Evolutionary conservation across 2,888 invertebrate species (phyloP), one percentile per base, ranked within the genome.

Genomic region (Cheilosia variabilis): DNA sequence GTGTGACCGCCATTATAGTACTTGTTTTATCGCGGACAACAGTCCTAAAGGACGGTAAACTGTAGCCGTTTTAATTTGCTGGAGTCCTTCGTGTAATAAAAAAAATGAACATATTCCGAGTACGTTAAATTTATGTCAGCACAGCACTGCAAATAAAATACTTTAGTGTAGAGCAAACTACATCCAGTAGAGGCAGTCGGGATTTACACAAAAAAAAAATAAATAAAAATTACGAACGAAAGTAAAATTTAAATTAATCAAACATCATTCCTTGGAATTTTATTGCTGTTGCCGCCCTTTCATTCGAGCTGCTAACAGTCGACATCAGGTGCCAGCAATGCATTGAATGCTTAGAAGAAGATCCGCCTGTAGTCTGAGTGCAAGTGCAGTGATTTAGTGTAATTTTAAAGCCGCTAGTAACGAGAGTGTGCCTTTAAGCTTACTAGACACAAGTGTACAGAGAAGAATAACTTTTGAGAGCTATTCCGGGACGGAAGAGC

Each of bases 181-280:
- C 27, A 37, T 27, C 43, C 4, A 31, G 43, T 45, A 27, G 13
- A 57, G 43, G 43, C 43, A 62, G 24, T 34, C 19, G 27, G 13
- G 9, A 24, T 19, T 15, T 50, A 37, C 10, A 45, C 9, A 37
- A 22, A 34, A 50, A 34, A 19, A 58, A 50, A 37, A 45, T 5
- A 37, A 22, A 34, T 41, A 34, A 19, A 58, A 50, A 37, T 55
- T 50, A 34, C 66, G 10, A 77, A 34, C 65, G 43, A 68, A 41
- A 19, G 66, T 68, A 60, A 77, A 82, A 66, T 77, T 77, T 43
- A 77, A 78, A 72, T 72, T 34, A 82, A 82, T 77, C 55, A 72
- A 78, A 66, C 60, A 71, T 77, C 63, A 68, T 52, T 62, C 10
- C 62, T 66, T 13, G 7, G 55, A 15, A 62, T 53, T 78, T 72